Conservation (phyloP, 1,140 invertebrate genomes). For the Drosophila kepulauana region DNA sequence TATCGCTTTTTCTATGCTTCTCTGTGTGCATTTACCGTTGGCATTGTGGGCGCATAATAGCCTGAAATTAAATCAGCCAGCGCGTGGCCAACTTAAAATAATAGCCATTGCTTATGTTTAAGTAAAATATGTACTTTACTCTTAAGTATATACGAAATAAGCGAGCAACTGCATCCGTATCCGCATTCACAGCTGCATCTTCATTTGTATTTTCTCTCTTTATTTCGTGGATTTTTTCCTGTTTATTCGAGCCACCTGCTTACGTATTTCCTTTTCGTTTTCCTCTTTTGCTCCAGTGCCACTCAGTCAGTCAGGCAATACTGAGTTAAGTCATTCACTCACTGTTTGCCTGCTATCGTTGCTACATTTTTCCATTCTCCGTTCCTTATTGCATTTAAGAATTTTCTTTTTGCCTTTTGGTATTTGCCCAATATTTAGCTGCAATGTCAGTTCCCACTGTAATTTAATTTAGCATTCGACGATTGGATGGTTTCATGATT, state of each 20-base stretch:
- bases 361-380: neutral
- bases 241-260: conserved; percentile 36
- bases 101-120: conserved; percentile 82
- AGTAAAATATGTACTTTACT: conserved; percentile 75
- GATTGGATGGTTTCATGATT: conserved; percentile 23
- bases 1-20: conserved; percentile 23
- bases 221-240: conserved; percentile 18
- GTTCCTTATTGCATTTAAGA: conserved; percentile 29
- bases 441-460: conserved; percentile 29
- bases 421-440: conserved; percentile 54
- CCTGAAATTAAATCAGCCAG: conserved; percentile 79
- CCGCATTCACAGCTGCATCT: conserved; percentile 21
- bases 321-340: conserved; percentile 42
- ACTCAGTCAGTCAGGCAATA: conserved; percentile 21
- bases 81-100: conserved; percentile 82
- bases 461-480: conserved; percentile 45
- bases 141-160: conserved; percentile 51
- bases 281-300: conserved; percentile 40
- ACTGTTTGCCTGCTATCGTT: neutral
- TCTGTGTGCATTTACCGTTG: conserved; percentile 62
- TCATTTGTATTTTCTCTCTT: conserved; percentile 33
- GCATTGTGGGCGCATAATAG: conserved; percentile 80
- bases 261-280: conserved; percentile 70
- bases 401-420: conserved; percentile 1
- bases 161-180: conserved; percentile 34